phyloP scores from a whole-genome alignment of 2,797 vertebrate genomes.

The Acrossocheilus fasciatus region DNA sequence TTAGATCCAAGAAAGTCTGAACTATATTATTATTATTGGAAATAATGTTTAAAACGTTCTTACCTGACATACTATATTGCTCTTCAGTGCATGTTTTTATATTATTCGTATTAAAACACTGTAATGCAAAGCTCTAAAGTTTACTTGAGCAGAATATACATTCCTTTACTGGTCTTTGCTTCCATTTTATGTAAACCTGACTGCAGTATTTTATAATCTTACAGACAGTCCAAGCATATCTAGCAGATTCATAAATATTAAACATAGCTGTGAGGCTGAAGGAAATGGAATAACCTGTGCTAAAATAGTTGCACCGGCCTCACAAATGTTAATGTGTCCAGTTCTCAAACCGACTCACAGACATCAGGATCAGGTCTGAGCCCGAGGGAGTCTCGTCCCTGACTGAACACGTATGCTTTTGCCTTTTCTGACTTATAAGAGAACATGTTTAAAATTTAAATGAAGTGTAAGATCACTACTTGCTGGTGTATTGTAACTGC shows the following conservation, averaged over 20 bases:
- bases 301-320: constrained; percentile 52
- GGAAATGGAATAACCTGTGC: constrained; percentile 56
- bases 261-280: constrained; percentile 61
- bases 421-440: constrained; percentile 23
- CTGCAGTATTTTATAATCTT: constrained; percentile 46
- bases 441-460: constrained; percentile 65
- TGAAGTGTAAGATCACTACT: constrained; percentile 35
- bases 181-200: constrained; percentile 50
- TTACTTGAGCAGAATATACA: neutral
- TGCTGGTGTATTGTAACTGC: constrained; percentile 31
- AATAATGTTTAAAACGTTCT: neutral
- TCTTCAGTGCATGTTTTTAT: too few species aligned
- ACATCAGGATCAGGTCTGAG: constrained; percentile 56
- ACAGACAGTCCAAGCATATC: constrained; percentile 54
- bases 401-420: constrained; percentile 12
- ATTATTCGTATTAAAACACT: neutral
- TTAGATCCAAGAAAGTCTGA: neutral
- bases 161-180: constrained; percentile 52
- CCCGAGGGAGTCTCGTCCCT: constrained; percentile 49
- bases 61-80: neutral
- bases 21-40: neutral
- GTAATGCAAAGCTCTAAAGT: neutral
- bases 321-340: constrained; percentile 53
- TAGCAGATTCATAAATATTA: constrained; percentile 68
- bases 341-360: constrained; percentile 31